These are phyloP conservation scores for Oreotrochilus melanogaster DNA, from an alignment of 2,113 vertebrate species.

Conservation along the genomic window DNA sequence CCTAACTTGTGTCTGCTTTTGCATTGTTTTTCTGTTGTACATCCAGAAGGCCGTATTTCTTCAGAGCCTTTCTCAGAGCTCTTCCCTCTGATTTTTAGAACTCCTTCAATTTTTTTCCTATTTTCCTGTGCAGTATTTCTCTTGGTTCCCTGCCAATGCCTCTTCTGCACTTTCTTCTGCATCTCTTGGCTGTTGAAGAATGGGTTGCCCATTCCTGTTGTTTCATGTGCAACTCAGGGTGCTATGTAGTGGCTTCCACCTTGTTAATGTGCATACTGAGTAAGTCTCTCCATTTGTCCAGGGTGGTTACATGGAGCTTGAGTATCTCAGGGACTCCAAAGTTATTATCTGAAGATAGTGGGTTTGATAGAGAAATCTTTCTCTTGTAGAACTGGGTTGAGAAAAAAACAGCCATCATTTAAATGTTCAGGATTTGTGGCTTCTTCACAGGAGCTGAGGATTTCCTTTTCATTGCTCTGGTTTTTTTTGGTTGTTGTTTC, in stretches of 20 bases:
- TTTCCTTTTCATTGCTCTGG: background rate
- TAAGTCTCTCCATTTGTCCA: background rate
- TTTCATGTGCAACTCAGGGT: slow-evolving; percentile 42
- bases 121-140: background rate
- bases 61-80: background rate
- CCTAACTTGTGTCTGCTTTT: background rate
- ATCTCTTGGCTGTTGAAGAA: background rate
- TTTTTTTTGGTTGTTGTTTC: background rate
- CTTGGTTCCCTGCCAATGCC: background rate
- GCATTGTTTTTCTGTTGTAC: background rate
- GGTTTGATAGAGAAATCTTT: background rate
- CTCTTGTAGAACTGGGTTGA: background rate
- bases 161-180: background rate
- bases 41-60: background rate
- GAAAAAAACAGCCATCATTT: background rate
- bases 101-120: background rate
- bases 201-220: background rate
- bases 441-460: background rate
- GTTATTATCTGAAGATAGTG: background rate
- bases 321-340: slow-evolving; percentile 53
- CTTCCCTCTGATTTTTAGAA: background rate
- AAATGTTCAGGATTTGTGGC: background rate
- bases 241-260: slow-evolving; percentile 8
- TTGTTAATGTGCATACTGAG: background rate
- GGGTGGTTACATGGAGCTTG: background rate